phyloP scores from a whole-genome alignment of 2,113 vertebrate species.

The Tonatia bakeri region DNA sequence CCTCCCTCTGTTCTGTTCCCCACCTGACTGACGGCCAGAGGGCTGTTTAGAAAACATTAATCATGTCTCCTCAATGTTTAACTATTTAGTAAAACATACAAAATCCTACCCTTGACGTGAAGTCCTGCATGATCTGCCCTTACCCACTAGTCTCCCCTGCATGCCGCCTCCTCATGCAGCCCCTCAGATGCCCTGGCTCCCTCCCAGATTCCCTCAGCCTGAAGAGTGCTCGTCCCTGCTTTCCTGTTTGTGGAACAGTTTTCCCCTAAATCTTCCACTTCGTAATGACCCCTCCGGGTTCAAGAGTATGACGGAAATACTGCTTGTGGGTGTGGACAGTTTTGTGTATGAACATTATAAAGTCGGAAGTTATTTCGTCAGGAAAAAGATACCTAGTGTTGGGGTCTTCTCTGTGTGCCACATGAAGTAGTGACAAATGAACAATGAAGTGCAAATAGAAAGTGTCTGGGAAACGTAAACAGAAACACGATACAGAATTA shows the following conservation, averaged over 20 bases:
- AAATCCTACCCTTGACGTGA: not conserved
- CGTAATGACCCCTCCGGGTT: not conserved
- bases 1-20: too few species aligned
- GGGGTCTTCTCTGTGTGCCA: not conserved
- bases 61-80: not conserved
- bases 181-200: not conserved
- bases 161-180: too few species aligned
- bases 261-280: not conserved
- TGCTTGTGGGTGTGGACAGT: not conserved
- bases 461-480: not conserved
- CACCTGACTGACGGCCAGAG: not conserved
- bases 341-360: not conserved
- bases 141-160: accelerated
- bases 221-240: accelerated
- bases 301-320: not conserved
- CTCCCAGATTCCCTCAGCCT: accelerated
- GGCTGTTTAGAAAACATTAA: not conserved
- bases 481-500: not conserved
- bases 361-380: not conserved
- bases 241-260: not conserved
- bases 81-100: not conserved
- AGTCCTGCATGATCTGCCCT: not conserved
- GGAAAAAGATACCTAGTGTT: not conserved
- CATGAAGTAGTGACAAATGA: not conserved
- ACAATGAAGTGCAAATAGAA: not conserved